Percentiles rank a stretch among this genome's conserved stretches.
These are phyloP conservation scores for Calidris pugnax DNA, from an alignment of 2,113 vertebrate species.

Conservation along the genomic window DNA sequence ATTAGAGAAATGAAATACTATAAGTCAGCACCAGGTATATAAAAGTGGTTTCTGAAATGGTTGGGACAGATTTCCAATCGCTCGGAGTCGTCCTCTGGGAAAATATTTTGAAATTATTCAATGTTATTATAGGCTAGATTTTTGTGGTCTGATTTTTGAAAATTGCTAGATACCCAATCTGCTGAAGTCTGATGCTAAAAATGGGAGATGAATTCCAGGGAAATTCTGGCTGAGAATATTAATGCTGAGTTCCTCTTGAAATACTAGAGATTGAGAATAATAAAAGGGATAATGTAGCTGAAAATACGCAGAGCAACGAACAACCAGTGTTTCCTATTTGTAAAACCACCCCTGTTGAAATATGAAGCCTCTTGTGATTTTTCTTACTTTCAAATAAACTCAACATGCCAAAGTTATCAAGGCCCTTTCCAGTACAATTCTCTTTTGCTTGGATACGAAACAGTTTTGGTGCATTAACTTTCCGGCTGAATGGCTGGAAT, in stretches of 20 bases:
- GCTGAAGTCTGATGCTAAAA: neutral
- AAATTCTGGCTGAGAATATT: neutral
- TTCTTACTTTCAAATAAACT: neutral
- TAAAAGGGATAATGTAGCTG: neutral
- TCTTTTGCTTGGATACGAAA: slow-evolving; percentile 23
- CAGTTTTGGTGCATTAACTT: slow-evolving; percentile 52
- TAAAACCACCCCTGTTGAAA: neutral
- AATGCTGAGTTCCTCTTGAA: neutral
- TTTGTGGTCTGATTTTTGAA: slow-evolving; percentile 8
- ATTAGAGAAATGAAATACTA: neutral
- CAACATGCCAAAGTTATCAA: slow-evolving; percentile 16
- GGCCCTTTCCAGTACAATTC: neutral
- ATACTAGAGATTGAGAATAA: neutral
- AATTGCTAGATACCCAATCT: neutral
- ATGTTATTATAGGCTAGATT: neutral
- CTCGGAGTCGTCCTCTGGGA: neutral
- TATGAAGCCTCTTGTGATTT: neutral
- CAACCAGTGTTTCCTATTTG: neutral
- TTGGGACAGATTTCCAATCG: neutral
- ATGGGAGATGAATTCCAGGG: neutral
- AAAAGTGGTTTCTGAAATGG: neutral
- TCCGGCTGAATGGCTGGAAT: slow-evolving; percentile 46
- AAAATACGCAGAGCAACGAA: neutral
- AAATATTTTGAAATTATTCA: neutral
- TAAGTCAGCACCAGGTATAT: neutral